A percentile compares a stretch with the other conserved stretches of the same genome.
These are phyloP conservation scores for Latrodectus elegans DNA, from an alignment of 2,888 invertebrate genomes.

Conservation along the genomic window DNA sequence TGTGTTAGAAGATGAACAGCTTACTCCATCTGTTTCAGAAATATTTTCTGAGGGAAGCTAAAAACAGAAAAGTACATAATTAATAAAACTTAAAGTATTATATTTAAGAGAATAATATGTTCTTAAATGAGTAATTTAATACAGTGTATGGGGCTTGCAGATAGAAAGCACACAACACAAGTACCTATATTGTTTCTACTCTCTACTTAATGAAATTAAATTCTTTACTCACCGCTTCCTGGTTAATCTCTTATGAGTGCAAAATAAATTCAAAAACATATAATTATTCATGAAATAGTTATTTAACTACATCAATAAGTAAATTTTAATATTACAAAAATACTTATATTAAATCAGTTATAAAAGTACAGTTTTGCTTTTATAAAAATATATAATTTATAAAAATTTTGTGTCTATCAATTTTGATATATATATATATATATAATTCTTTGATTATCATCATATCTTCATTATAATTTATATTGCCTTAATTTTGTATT, in stretches of 20 bases:
- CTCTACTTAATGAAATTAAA: not conserved
- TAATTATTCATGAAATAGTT: too few relatives aligned
- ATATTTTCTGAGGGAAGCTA: slow-evolving; percentile 53
- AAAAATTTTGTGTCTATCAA: too few relatives aligned
- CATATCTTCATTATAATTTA: too few relatives aligned
- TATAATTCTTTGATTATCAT: too few relatives aligned
- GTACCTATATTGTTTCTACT: not conserved
- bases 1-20: slow-evolving; percentile 30
- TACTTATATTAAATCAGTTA: not conserved
- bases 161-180: not conserved
- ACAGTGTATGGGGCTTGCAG: not conserved
- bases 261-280: not conserved
- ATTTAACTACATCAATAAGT: not conserved
- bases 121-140: too few relatives aligned
- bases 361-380: not conserved
- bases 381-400: not conserved
- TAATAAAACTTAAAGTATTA: not conserved
- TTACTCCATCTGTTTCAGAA: slow-evolving; percentile 46
- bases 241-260: slow-evolving; percentile 26
- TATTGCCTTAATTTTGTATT: too few relatives aligned
- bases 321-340: not conserved
- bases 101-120: not conserved
- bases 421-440: too few relatives aligned
- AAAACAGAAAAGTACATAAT: slow-evolving; percentile 11
- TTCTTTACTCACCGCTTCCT: slow-evolving; percentile 27